Conservation (phyloP, 2,888 invertebrate species). For the Mimachlamys varia region DNA sequence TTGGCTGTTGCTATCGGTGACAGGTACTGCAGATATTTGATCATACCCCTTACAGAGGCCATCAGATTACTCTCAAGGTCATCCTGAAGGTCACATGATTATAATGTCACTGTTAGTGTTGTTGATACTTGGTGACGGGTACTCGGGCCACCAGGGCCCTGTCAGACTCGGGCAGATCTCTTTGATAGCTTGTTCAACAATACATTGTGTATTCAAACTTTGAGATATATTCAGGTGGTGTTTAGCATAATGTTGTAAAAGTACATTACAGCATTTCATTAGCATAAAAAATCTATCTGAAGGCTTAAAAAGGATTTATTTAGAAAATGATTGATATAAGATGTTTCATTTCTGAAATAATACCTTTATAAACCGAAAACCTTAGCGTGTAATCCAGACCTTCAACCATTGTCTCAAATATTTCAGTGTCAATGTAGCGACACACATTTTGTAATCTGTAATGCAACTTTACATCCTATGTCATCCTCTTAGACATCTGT, state of each 20-base stretch:
- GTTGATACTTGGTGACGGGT: not conserved
- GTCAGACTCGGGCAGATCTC: not conserved
- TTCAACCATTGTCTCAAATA: not conserved
- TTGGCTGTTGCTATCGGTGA: not conserved
- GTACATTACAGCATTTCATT: constrained; percentile 20
- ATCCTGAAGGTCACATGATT: not conserved
- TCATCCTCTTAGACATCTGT: no score
- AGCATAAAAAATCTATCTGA: not conserved
- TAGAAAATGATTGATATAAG: not conserved
- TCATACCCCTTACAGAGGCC: not conserved
- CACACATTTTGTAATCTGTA: no score
- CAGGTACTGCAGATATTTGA: not conserved
- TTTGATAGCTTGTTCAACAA: not conserved
- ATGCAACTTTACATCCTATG: no score
- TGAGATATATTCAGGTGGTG: not conserved
- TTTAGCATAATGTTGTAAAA: not conserved
- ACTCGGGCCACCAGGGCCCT: not conserved
- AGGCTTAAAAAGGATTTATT: not conserved
- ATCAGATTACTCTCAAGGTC: constrained; percentile 14
- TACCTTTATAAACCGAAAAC: not conserved
- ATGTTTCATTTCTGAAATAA: not conserved
- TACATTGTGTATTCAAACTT: not conserved
- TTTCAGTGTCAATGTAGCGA: no score
- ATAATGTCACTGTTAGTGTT: not conserved
- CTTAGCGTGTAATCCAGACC: not conserved